phyloP scores from a whole-genome alignment of 2,113 vertebrate species.

The Recurvirostra avosetta region DNA sequence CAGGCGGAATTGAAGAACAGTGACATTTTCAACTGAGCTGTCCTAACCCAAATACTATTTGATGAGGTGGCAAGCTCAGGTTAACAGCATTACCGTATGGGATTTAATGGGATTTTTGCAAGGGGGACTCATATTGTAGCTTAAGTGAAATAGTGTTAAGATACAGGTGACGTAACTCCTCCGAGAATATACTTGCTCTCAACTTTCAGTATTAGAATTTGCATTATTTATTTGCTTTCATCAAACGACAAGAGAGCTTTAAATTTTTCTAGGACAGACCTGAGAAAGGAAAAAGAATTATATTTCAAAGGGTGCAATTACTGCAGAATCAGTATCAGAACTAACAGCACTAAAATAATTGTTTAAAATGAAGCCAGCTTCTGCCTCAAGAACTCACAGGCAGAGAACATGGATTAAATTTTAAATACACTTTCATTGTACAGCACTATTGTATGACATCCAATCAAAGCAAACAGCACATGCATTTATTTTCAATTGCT shows the following conservation, averaged over 20 bases:
- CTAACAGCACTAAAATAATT: not conserved
- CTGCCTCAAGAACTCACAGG: not conserved
- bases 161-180: not conserved
- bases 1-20: not conserved
- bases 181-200: not conserved
- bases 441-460: not conserved
- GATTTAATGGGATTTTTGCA: conserved; percentile 9
- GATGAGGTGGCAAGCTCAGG: not conserved
- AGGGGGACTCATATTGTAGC: not conserved
- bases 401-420: not conserved
- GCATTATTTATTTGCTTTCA: not conserved
- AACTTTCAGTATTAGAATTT: not conserved
- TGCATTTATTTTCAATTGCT: not conserved
- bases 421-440: not conserved
- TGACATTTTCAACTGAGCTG: not conserved
- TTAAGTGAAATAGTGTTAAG: not conserved
- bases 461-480: not conserved
- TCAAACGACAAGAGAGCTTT: not conserved
- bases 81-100: not conserved
- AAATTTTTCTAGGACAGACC: not conserved
- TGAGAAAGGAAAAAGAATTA: not conserved
- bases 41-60: not conserved
- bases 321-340: not conserved
- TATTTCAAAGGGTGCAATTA: not conserved
- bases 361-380: not conserved